Base-by-base conservation (phyloP, 2,113 vertebrate genomes). In the Rostratula benghalensis region DNA sequence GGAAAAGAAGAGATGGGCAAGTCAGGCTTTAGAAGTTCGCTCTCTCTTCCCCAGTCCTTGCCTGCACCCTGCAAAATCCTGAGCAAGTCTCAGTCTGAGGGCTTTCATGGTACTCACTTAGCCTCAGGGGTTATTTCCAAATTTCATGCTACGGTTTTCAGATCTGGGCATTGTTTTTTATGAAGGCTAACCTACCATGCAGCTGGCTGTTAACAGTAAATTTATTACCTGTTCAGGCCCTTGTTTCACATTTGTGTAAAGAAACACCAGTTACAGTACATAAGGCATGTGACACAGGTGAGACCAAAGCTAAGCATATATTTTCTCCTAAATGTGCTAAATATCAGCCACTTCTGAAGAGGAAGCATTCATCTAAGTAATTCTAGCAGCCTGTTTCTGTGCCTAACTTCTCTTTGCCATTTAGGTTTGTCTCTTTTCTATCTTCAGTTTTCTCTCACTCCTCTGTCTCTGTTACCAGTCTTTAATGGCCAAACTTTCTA, bases 401-500 rank as follows among this genome's bases (percentile, higher is more conserved):
- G 64, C 63, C 93, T 97, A 92, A 97, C 83, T 93, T 92, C 83
- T 89, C 93, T 93, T 81, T 89, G 74, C 96, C 82, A 79, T 83
- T 96, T 81, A 97, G 97, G 90, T 70, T 97, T 97, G 78, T 96
- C 79, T 97, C 86, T 97, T 97, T 97, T 98, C 97, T 97, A 21
- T 86, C 97, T 98, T 91, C 97, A 97, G 93, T 96, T 97, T 95
- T 96, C 97, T 97, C 97, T 98, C 91, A 96, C 89, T 95, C 94
- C 96, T 97, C 97, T 98, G 93, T 98, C 98, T 98, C 96, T 98
- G 90, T 98, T 97, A 95, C 98, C 98, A 99, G 99, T 99, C 98
- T 92, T 97, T 99, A 98, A 99, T 99, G 99, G 99, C 99, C 97
- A 99, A 99, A 98, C 98, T 99, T 97, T 99, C 99, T 99, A 99